Percentiles rank a stretch among this genome's conserved stretches.
phyloP scores from a whole-genome alignment of 2,113 vertebrate genomes.

The Jacana jacana region DNA sequence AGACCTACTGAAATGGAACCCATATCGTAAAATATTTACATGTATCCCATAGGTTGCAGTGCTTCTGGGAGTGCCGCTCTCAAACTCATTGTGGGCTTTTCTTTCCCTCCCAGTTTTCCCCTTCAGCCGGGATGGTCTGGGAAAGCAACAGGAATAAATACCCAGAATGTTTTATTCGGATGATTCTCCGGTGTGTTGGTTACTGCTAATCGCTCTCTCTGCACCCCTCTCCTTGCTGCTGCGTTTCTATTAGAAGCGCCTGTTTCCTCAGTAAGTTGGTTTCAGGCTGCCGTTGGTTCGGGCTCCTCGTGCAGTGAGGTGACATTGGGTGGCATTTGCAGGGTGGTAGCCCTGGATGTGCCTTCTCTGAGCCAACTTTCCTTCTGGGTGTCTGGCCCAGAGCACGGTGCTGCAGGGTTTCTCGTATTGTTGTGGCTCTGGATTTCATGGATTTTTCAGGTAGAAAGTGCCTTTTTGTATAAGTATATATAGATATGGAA shows the following conservation, averaged over 20 bases:
- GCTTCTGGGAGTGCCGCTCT: slow-evolving; percentile 30
- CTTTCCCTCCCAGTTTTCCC: not conserved
- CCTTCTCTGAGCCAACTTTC: not conserved
- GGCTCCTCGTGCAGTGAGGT: not conserved
- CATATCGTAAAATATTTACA: slow-evolving; percentile 71
- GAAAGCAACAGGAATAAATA: not conserved
- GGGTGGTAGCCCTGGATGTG: not conserved
- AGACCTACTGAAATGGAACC: slow-evolving; percentile 72
- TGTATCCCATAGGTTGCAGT: slow-evolving; percentile 48
- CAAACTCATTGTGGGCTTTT: slow-evolving; percentile 47
- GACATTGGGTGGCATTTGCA: not conserved
- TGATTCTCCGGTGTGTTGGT: slow-evolving; percentile 25
- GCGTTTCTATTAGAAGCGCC: not conserved
- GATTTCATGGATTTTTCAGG: not conserved
- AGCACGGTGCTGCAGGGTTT: not conserved
- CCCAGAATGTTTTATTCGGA: not conserved
- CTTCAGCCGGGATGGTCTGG: not conserved
- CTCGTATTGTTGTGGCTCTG: not conserved
- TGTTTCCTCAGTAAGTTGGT: not conserved
- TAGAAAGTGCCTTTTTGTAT: too few species aligned
- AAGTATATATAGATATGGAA: too few species aligned
- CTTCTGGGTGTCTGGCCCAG: not conserved
- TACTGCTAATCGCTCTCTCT: not conserved
- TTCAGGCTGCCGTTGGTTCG: not conserved
- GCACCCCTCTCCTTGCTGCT: not conserved